These are phyloP conservation scores for Leucoma salicis DNA, from an alignment of 2,888 invertebrate genomes.

Conservation along the genomic window DNA sequence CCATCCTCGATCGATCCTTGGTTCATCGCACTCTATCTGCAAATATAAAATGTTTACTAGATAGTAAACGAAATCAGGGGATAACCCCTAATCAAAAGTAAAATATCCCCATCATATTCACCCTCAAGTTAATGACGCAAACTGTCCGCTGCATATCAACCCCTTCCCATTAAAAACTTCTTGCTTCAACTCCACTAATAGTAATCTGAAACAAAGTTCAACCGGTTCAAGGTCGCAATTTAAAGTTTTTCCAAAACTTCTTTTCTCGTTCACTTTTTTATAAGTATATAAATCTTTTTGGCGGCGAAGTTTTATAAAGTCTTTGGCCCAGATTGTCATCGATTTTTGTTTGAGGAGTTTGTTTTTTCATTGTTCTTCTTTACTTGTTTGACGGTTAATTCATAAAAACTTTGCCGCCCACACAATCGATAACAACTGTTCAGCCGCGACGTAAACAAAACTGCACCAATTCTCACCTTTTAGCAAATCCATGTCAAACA, in stretches of 20 bases:
- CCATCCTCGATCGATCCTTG: slow-evolving; percentile 61
- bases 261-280: slow-evolving; percentile 80
- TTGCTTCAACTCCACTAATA: slow-evolving; percentile 73
- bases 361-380: slow-evolving; percentile 83
- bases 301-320: slow-evolving; percentile 77
- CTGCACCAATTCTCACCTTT: slow-evolving; percentile 27
- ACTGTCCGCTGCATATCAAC: slow-evolving; percentile 57
- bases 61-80: slow-evolving; percentile 43
- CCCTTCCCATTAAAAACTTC: slow-evolving; percentile 72
- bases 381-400: slow-evolving; percentile 83
- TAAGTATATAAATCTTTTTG: slow-evolving; percentile 83
- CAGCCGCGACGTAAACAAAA: slow-evolving; percentile 69
- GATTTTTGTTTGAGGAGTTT: slow-evolving; percentile 83
- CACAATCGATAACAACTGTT: slow-evolving; percentile 71
- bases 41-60: slow-evolving; percentile 50
- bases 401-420: slow-evolving; percentile 80
- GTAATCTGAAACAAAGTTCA: slow-evolving; percentile 80
- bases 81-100: slow-evolving; percentile 47
- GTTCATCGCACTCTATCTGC: slow-evolving; percentile 64
- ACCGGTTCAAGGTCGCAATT: slow-evolving; percentile 82
- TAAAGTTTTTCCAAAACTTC: slow-evolving; percentile 82
- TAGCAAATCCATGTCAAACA: background rate
- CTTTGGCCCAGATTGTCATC: slow-evolving; percentile 83
- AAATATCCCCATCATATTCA: slow-evolving; percentile 55
- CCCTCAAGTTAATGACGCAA: slow-evolving; percentile 53